phyloP scores from a whole-genome alignment of 2,888 invertebrate genomes.

The Cantharis nigra region DNA sequence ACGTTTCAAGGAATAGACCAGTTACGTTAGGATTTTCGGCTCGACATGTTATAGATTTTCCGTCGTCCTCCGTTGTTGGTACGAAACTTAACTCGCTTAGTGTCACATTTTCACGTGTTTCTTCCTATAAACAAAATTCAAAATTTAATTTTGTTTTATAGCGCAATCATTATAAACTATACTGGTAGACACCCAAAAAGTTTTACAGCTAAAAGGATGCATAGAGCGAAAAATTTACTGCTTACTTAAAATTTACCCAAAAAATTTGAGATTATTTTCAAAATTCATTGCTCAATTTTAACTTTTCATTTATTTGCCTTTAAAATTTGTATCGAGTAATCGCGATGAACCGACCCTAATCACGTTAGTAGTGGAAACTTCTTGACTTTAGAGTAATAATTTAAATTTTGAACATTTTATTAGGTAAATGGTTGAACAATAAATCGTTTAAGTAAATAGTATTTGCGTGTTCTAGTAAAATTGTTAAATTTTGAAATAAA shows the following conservation, averaged over 20 bases:
- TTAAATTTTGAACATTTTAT: neutral
- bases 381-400: neutral
- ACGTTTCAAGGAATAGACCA: constrained; percentile 79
- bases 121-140: constrained; percentile 65
- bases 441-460: neutral
- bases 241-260: neutral
- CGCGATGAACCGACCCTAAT: neutral
- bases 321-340: neutral
- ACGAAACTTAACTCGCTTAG: constrained; percentile 86
- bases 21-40: constrained; percentile 91
- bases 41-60: constrained; percentile 84
- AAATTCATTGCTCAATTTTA: neutral
- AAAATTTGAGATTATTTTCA: neutral
- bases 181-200: neutral
- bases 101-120: constrained; percentile 79
- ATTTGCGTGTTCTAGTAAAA: neutral
- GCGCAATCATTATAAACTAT: constrained; percentile 1
- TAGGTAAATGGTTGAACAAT: neutral
- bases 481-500: neutral
- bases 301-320: neutral
- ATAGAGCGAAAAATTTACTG: neutral
- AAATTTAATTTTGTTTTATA: constrained; percentile 2
- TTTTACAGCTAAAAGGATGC: neutral
- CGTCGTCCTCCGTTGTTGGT: constrained; percentile 87
- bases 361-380: neutral